Evolutionary conservation across 2,797 vertebrate genomes (phyloP).

Genomic region (Danionella dracula): DNA sequence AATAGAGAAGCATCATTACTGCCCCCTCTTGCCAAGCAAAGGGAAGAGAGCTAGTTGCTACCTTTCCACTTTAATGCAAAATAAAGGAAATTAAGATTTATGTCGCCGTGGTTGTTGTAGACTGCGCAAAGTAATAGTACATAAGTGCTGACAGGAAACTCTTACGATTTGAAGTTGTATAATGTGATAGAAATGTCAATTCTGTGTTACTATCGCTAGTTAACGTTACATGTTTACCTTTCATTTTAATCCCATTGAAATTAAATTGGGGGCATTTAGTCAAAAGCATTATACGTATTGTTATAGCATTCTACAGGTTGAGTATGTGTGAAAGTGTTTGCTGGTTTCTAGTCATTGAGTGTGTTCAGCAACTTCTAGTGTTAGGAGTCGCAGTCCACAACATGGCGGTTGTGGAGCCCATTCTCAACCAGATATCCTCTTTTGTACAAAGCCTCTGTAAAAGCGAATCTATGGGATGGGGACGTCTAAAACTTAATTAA

Average conservation of each 20-base stretch:
- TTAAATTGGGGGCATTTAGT: too few relatives aligned
- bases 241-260: too few relatives aligned
- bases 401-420: constrained; percentile 39
- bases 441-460: constrained; percentile 1
- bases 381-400: constrained; percentile 17
- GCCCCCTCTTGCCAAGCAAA: constrained; percentile 65
- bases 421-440: constrained; percentile 21
- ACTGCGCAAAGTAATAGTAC: constrained; percentile 14
- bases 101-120: background rate
- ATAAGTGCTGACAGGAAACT: background rate
- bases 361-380: constrained; percentile 27
- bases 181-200: background rate
- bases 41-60: constrained; percentile 48
- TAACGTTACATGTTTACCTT: background rate
- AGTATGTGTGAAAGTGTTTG: background rate
- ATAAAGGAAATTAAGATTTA: background rate
- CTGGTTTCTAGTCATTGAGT: background rate
- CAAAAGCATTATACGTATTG: too few relatives aligned
- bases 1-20: constrained; percentile 57
- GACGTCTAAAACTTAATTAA: background rate
- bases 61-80: constrained; percentile 1
- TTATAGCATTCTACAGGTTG: constrained; percentile 8
- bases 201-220: constrained; percentile 1
- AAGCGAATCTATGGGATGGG: background rate
- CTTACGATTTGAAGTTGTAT: constrained; percentile 4